Percentiles rank a stretch among this genome's conserved stretches.
These are phyloP conservation scores for Ciconia nigra DNA, from an alignment of 2,797 vertebrate genomes.

Conservation along the genomic window DNA sequence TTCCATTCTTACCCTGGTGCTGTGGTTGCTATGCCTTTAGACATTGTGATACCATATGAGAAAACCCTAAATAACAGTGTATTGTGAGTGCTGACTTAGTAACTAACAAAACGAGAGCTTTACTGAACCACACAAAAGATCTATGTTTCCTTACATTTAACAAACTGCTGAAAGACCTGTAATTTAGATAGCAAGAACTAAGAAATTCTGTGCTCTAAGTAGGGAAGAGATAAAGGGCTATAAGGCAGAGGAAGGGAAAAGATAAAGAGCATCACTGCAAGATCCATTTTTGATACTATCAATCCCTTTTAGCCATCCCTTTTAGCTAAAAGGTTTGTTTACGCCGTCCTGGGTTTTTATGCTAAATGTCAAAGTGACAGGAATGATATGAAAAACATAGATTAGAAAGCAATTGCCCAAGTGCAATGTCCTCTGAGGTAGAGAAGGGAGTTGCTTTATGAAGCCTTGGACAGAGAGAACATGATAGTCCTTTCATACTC, in stretches of 20 bases:
- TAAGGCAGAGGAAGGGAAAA: background rate
- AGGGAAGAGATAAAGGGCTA: slow-evolving; percentile 24
- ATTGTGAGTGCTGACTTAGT: background rate
- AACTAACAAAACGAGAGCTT: background rate
- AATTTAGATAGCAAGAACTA: slow-evolving; percentile 32
- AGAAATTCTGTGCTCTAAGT: background rate
- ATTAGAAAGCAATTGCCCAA: slow-evolving; percentile 38
- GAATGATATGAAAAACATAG: background rate
- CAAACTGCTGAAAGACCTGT: slow-evolving; percentile 15
- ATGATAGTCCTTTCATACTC: background rate
- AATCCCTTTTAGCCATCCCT: background rate
- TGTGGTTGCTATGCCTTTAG: background rate
- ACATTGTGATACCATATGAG: background rate
- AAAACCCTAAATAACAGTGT: background rate
- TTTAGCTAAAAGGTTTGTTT: slow-evolving; percentile 47
- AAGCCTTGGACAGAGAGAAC: background rate
- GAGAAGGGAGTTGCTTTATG: background rate
- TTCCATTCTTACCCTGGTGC: background rate
- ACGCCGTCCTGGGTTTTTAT: background rate
- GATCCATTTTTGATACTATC: slow-evolving; percentile 28
- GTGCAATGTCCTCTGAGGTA: background rate
- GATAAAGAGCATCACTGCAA: background rate
- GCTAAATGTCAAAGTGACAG: slow-evolving; percentile 22
- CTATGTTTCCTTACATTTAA: background rate
- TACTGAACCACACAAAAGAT: slow-evolving; percentile 25